phyloP scores from a whole-genome alignment of 2,113 vertebrate genomes.

The Bagarius yarrelli region DNA sequence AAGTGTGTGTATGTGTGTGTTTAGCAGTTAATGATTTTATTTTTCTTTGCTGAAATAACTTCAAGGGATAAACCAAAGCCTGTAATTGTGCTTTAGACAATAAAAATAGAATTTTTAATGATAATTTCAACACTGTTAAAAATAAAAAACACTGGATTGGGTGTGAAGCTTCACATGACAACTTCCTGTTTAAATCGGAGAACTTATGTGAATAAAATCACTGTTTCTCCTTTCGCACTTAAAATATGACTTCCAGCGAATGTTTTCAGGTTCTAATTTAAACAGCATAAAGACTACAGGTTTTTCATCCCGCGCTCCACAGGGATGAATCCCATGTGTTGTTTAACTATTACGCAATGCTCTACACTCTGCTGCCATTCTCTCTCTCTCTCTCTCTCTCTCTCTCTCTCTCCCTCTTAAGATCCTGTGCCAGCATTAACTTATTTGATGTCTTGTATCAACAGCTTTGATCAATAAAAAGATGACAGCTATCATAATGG shows the following conservation, averaged over 20 bases:
- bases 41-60: background rate
- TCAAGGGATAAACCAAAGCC: background rate
- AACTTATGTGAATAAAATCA: background rate
- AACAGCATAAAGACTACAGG: background rate
- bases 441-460: slow-evolving; percentile 36
- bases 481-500: background rate
- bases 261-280: background rate
- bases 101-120: background rate
- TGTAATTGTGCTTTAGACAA: background rate
- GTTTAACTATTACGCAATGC: background rate
- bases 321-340: slow-evolving; percentile 25
- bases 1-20: slow-evolving; percentile 1
- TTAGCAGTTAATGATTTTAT: slow-evolving; percentile 29
- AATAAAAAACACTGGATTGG: background rate
- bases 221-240: background rate
- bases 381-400: background rate
- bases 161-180: background rate
- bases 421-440: slow-evolving; percentile 6
- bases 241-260: background rate
- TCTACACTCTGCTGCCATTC: background rate
- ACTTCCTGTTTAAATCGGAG: background rate
- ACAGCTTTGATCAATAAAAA: slow-evolving; percentile 2
- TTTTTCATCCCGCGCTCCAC: background rate
- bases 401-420: background rate
- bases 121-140: background rate